Evolutionary conservation across 2,113 vertebrate species (phyloP), one percentile per base, ranked within the genome.

Genomic region (Puffinus mauretanicus): DNA sequence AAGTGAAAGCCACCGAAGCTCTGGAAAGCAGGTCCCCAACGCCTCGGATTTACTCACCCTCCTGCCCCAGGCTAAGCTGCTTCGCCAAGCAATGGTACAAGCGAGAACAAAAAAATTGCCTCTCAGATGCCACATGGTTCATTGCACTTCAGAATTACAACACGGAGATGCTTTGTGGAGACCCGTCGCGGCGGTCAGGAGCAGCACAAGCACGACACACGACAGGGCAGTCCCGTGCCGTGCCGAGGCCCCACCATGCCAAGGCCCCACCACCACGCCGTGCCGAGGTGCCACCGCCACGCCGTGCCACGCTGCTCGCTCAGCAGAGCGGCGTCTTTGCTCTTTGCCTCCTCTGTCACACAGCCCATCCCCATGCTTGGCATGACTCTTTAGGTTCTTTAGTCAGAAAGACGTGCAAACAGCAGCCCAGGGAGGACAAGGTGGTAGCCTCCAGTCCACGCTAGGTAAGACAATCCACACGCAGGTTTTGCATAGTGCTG

Each of bases 101-200:
- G 11, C 3, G 2, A 60, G 16, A 30, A 70, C 21, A 57, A 47
- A 58, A 55, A 32, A 25, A 17, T 10, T 34, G 44, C 30, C 57
- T 30, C 57, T 30, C 44, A 61, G 17, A 17, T 21, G 4, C 54
- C 32, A 58, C 10, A 6, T 1, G 12, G 32, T 21, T 11, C 26
- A 8, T 5, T 11, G 16, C 16, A 25, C 20, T 49, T 49, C 44
- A 38, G 49, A 38, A 38, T 9, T 18, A 32, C 16, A 49, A 25
- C n/a, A 19, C 1, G 4, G 44, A 78, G 58, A 40, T 19, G 46
- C 57, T 32, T 29, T 49, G 26, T 7, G 1, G 6, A 49, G 34
- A 30, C 34, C 3, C 11, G 0, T 6, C 9, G 1, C 5, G 1
- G 44, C 2, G 0, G n/a, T 13, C 20, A 1, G 27, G 57, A 77